Base-by-base conservation (phyloP, 2,888 invertebrate genomes). In the Sesia apiformis region DNA sequence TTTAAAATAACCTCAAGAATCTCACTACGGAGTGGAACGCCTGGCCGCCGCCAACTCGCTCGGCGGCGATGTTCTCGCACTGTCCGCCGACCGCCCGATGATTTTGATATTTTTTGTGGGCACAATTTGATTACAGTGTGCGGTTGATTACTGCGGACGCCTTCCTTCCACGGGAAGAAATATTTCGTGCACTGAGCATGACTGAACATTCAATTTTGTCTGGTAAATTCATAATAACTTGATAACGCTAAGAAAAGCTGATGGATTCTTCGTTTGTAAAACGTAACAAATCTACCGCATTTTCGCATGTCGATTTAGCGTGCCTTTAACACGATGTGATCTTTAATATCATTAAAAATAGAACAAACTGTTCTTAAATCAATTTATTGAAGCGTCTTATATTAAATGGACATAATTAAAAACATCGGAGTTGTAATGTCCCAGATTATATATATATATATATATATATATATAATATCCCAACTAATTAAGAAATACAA, bases 121-220 rank as follows among this genome's bases (percentile, higher is more conserved):
- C 62, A 63, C 70, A 66, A 73, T 79, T 76, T 78, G 81, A 81
- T 81, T 80, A 75, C 64, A 60, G 71, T 66, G 65, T 60, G 67
- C 63, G 67, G 65, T 72, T 73, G 75, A 73, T 76, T 72, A 65
- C 52, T 53, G 56, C 59, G 52, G 54, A 57, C 57, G 56, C 58
- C 50, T 50, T 50, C 50, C 8, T 46, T 46, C 46, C 46, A 5
- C 46, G 46, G 46, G 46, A 46, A 46, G 7, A 7, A 46, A 43
- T 7, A 46, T 46, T n/a, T 46, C 8, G n/a, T 8, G 23, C 46
- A 4, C 8, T 8, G 23, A 46, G 8, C 46, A 46, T 23, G 23
- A 23, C 23, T 23, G 23, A 23, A 23, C 23, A 23, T 23, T 23
- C 23, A 23, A 23, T 23, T 23, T 23, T 23, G 23, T 23, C 23